Evolutionary conservation across 2,888 invertebrate species (phyloP).

Genomic region (Thera britannica): DNA sequence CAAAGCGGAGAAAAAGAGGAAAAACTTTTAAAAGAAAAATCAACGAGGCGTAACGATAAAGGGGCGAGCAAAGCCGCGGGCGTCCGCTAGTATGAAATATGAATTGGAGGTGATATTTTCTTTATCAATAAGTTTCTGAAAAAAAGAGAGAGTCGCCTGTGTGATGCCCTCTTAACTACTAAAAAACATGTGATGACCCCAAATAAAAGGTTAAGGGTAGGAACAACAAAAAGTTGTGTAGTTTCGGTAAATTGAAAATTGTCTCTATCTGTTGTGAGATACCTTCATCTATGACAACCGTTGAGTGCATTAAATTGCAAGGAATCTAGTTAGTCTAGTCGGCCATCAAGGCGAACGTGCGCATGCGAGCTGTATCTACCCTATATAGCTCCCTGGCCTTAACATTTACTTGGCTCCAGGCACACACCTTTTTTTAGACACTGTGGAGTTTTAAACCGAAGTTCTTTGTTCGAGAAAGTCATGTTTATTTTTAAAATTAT

Average conservation of each 20-base stretch:
- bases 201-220: too few relatives aligned
- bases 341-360: slow-evolving; percentile 45
- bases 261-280: slow-evolving; percentile 8
- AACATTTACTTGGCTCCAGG: slow-evolving; percentile 37
- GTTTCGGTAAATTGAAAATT: not conserved
- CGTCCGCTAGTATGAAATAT: too few relatives aligned
- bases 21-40: too few relatives aligned
- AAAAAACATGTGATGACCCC: too few relatives aligned
- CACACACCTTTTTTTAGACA: slow-evolving; percentile 17
- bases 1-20: too few relatives aligned
- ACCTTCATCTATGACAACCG: slow-evolving; percentile 24
- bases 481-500: not conserved
- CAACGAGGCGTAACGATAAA: too few relatives aligned
- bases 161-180: too few relatives aligned
- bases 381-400: slow-evolving; percentile 39
- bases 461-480: slow-evolving; percentile 6
- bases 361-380: slow-evolving; percentile 29
- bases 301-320: slow-evolving; percentile 38
- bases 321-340: slow-evolving; percentile 51
- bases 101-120: too few relatives aligned
- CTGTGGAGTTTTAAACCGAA: slow-evolving; percentile 1
- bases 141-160: too few relatives aligned
- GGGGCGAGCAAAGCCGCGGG: too few relatives aligned
- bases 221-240: too few relatives aligned
- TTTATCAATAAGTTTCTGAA: too few relatives aligned